Base-by-base conservation (phyloP, 2,113 vertebrate species). In the Passer montanus region DNA sequence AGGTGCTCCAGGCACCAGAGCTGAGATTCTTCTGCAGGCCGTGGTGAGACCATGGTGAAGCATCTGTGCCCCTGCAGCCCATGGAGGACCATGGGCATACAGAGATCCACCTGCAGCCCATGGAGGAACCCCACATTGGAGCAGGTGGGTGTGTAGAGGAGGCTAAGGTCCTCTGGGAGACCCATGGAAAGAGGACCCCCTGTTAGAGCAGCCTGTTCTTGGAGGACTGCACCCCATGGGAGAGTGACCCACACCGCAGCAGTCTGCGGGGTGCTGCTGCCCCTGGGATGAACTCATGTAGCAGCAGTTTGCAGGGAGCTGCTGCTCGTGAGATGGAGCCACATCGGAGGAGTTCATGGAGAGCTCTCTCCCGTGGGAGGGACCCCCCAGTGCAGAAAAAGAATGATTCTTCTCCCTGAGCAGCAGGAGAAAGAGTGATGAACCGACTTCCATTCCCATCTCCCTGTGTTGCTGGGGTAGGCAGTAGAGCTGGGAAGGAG, bases 161-260 rank as follows among this genome's bases (percentile, higher is more conserved):
- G 33, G 47, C 9, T 33, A 3, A 21, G 22, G 18, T 14, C 16
- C 27, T 17, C 33, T 49, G 43, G 24, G 15, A 47, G n/a, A 47
- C 30, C n/a, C 4, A 10, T 47, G 43, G 59, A 66, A 35, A 56
- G 30, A 75, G 4, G 4, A 7, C 3, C 11, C 15, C 20, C 21
- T 2, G 3, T 10, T 35, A 8, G 20, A 75, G 43, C 20, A 75
- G 70, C 31, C 35, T 49, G 35, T 41, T 9, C 60, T n/a, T 41
- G 3, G 1, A 43, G 35, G 20, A 26, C 10, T 41, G 83, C 16
- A 6, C 35, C 22, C 21, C 1, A 0, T 13, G 50, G 24, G 4
- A 41, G 15, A 31, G 52, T 24, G 35, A 30, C 30, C 19, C 50
- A 13, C 0, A 2, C 7, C 0, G 0, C 4, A 15, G 35, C n/a